phyloP scores from a whole-genome alignment of 2,113 vertebrate genomes.

The Zonotrichia leucophrys region DNA sequence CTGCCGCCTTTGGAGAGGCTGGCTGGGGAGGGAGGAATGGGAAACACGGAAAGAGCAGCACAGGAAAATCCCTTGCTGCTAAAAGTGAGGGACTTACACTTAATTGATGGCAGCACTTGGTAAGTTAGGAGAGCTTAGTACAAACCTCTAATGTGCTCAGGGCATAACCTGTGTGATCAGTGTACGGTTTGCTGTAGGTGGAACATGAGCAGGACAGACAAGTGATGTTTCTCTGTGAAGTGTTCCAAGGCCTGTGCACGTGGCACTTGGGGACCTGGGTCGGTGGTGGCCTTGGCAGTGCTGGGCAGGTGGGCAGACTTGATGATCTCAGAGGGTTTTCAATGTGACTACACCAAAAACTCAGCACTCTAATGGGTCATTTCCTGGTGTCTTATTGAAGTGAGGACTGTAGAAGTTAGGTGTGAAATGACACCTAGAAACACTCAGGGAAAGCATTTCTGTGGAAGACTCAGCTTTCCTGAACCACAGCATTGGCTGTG shows the following conservation, averaged over 20 bases:
- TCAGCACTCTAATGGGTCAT: background rate
- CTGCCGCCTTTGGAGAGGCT: background rate
- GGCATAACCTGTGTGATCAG: background rate
- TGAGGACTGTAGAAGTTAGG: background rate
- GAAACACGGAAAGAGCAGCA: fast-evolving
- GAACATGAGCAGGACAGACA: background rate
- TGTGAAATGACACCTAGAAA: background rate
- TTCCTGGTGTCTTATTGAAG: background rate
- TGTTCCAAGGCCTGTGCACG: background rate
- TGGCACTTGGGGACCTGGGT: background rate
- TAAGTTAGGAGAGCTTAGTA: background rate
- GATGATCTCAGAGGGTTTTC: background rate
- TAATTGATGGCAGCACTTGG: background rate
- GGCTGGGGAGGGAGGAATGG: background rate
- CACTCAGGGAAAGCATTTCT: background rate
- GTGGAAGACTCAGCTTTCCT: background rate
- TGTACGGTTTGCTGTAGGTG: background rate
- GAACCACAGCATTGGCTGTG: background rate
- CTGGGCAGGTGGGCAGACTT: background rate
- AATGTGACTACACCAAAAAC: background rate
- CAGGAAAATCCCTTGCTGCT: background rate
- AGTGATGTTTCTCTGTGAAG: background rate
- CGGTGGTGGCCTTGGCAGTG: background rate
- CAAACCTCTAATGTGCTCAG: background rate
- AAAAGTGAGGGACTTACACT: background rate